Evolutionary conservation across 2,113 vertebrate genomes (phyloP).

Genomic region (Rissa tridactyla): DNA sequence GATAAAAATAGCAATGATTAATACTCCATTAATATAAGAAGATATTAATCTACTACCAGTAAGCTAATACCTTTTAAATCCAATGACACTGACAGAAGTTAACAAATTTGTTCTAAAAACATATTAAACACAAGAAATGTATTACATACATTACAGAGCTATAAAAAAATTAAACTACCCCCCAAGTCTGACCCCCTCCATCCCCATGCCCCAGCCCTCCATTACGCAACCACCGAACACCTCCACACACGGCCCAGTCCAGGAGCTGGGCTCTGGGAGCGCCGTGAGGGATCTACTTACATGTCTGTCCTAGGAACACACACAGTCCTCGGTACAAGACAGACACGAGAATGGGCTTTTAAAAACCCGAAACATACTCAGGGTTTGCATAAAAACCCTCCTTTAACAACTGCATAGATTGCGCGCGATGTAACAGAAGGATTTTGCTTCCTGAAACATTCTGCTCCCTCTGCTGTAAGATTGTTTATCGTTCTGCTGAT

Average conservation of each 20-base stretch:
- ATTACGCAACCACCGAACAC: background rate
- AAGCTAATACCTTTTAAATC: background rate
- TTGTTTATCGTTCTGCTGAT: background rate
- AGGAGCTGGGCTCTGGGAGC: background rate
- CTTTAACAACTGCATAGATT: background rate
- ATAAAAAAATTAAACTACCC: background rate
- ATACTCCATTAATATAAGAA: background rate
- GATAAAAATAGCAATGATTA: background rate
- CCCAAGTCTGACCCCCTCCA: background rate
- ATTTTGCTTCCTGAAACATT: background rate
- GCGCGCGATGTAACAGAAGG: background rate
- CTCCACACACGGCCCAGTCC: background rate
- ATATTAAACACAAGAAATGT: background rate
- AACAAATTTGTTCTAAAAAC: background rate
- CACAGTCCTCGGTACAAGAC: background rate
- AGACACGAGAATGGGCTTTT: background rate
- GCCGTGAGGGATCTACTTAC: background rate
- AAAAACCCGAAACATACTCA: background rate
- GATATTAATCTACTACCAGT: background rate
- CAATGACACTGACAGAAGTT: background rate
- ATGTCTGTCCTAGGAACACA: background rate
- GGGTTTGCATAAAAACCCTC: background rate
- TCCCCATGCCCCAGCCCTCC: background rate
- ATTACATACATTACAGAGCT: background rate
- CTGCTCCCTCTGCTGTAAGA: constrained; percentile 30